phyloP scores from a whole-genome alignment of 2,113 vertebrate species.

The Isurus oxyrinchus region DNA sequence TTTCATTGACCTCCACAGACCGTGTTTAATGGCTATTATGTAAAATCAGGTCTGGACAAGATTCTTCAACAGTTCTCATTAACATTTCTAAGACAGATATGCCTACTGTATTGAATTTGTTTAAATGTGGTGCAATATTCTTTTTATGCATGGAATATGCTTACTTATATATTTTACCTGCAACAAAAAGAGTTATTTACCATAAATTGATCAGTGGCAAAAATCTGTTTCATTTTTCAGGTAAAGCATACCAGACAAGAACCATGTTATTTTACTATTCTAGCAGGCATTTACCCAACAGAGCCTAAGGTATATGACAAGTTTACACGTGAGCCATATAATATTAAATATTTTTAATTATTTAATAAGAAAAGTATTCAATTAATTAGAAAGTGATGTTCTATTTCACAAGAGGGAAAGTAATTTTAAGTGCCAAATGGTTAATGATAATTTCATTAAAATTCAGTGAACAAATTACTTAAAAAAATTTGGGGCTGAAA shows the following conservation, averaged over 20 bases:
- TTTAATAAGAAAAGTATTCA: neutral
- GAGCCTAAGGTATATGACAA: neutral
- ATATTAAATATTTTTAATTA: neutral
- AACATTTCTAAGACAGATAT: conserved; percentile 16
- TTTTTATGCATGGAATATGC: neutral
- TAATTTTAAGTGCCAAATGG: conserved; percentile 3
- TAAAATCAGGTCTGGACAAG: neutral
- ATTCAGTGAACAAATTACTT: conserved; percentile 22
- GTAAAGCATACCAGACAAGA: neutral
- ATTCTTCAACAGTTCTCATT: conserved; percentile 1
- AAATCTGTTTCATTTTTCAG: neutral
- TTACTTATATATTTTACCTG: neutral
- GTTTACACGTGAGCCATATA: neutral
- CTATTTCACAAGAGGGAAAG: neutral
- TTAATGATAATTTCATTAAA: conserved; percentile 15
- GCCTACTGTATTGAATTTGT: neutral
- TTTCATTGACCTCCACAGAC: neutral
- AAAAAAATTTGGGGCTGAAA: conserved; percentile 18
- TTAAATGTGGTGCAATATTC: neutral
- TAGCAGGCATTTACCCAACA: neutral
- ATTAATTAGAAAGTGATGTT: neutral
- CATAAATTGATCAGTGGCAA: neutral
- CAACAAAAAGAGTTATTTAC: neutral
- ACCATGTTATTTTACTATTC: neutral
- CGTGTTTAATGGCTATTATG: conserved; percentile 13